Evolutionary conservation across 2,113 vertebrate species (phyloP), one percentile per base, ranked within the genome.

Genomic region (Nestor notabilis): DNA sequence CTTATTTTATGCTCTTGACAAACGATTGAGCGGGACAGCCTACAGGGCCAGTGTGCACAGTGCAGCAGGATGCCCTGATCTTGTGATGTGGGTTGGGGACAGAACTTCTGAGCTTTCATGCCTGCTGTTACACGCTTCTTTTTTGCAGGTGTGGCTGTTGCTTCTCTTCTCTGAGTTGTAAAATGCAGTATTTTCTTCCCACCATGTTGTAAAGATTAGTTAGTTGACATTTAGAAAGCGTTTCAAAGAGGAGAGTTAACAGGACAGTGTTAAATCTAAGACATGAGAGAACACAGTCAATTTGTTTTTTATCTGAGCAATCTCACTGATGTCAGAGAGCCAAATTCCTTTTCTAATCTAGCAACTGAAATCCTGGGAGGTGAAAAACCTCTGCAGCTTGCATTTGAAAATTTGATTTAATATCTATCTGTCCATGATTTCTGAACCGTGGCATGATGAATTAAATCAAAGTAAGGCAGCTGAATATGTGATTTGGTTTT

Each of bases 361-460:
- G 89, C 39, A 88, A 71, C 28, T 35, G 8, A 64, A 94, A 87
- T 89, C 66, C 65, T 89, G 20, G 56, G 81, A 92, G 70, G 70
- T 94, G n/a, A 91, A 87, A 93, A 95, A 65, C 44, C 31, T 91
- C 81, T 83, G 74, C 72, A 83, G 83, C 56, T 95, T 93, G 29
- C 25, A 24, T 84, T 85, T 83, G 84, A 93, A 96, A 82, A 74
- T 85, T 64, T 95, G 37, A 76, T 84, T 76, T 96, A 58, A 91
- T 94, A 63, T 87, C 65, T 82, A 9, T 90, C 77, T 82, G 79
- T 81, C 72, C 58, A 29, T 77, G 81, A 91, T 91, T 95, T 96
- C 72, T 82, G 79, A 94, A 83, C 37, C 1, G 5, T 85, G 53
- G 53, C 41, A n/a, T 80, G 61, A 74, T 81, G 86, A 93, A 90